Conservation (phyloP, 2,797 vertebrate species). For the Fringilla coelebs region DNA sequence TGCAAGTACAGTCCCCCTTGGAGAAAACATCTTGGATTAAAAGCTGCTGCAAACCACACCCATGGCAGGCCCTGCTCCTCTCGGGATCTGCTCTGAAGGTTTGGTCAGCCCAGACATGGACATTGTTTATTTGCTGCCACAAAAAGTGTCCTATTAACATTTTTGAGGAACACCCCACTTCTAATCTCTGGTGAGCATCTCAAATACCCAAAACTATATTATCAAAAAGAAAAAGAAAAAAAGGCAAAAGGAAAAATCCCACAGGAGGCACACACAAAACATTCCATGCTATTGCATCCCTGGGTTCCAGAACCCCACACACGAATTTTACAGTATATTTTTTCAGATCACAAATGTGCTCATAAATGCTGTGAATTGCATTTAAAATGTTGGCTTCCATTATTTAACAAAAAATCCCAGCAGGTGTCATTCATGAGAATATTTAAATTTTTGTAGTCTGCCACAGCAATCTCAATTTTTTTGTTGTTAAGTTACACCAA, state of each 20-base stretch:
- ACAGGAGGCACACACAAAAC: background rate
- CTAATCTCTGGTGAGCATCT: background rate
- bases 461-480: background rate
- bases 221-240: too few species aligned
- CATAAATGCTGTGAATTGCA: background rate
- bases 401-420: background rate
- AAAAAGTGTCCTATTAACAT: background rate
- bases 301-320: background rate
- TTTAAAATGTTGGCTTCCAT: background rate
- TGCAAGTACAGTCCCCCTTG: background rate
- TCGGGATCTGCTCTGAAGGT: background rate
- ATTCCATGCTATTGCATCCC: background rate
- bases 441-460: background rate
- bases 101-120: background rate
- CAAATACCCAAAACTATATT: background rate
- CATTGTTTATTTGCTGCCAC: background rate
- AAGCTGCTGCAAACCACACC: background rate
- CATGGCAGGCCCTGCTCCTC: background rate
- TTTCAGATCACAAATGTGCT: background rate
- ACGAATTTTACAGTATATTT: background rate
- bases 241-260: background rate
- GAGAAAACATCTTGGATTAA: background rate
- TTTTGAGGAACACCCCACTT: background rate
- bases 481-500: background rate
- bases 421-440: background rate